Evolutionary conservation across 2,888 invertebrate genomes (phyloP).

Genomic region (Tribolium freemani): DNA sequence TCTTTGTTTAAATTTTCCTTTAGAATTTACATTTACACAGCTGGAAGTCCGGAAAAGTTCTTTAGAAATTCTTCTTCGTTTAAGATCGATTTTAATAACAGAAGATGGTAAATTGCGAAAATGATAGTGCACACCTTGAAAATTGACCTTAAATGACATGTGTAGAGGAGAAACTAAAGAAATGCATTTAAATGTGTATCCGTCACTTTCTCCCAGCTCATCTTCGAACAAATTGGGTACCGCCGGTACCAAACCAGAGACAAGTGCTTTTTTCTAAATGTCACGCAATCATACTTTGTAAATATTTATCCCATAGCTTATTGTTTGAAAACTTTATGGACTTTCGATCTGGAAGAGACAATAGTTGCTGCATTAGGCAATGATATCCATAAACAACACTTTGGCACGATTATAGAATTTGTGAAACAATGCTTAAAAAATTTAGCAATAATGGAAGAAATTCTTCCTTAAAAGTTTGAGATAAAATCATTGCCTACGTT

Average conservation of each 20-base stretch:
- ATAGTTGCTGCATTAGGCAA: neutral
- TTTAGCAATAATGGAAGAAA: neutral
- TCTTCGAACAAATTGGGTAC: slow-evolving; percentile 26
- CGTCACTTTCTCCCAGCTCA: slow-evolving; percentile 40
- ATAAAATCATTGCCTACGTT: neutral
- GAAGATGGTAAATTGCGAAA: neutral
- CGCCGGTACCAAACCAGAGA: neutral
- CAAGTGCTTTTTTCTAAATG: slow-evolving; percentile 12
- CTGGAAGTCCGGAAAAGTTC: too few relatives aligned
- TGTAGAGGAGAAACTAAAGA: slow-evolving; percentile 42
- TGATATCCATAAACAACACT: neutral
- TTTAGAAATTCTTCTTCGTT: too few relatives aligned
- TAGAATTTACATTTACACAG: too few relatives aligned
- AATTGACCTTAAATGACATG: slow-evolving; percentile 37
- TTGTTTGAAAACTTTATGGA: slow-evolving; percentile 6
- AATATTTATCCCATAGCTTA: slow-evolving; percentile 7
- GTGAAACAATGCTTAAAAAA: neutral
- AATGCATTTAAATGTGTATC: slow-evolving; percentile 35
- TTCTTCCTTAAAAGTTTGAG: neutral
- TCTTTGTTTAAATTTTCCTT: too few relatives aligned
- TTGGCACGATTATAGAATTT: slow-evolving; percentile 3
- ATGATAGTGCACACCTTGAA: neutral
- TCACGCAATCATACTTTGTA: slow-evolving; percentile 2
- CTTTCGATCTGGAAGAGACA: neutral
- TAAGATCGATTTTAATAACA: too few relatives aligned